Evolutionary conservation across 2,113 vertebrate genomes (phyloP).

Genomic region (Hystrix brachyura): DNA sequence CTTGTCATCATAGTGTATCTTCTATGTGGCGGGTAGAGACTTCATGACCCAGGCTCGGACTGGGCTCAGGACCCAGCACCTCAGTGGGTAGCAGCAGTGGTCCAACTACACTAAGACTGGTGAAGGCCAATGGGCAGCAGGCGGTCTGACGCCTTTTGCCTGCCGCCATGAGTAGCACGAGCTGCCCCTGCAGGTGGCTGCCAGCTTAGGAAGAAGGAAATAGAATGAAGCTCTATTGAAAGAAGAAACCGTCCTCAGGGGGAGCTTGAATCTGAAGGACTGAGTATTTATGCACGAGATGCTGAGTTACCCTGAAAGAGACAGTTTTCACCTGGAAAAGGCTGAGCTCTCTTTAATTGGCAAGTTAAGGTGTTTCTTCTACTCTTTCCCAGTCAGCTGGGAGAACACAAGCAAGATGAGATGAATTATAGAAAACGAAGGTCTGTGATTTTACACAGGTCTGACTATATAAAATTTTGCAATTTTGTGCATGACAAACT

Average conservation of each 20-base stretch:
- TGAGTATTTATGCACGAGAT: not conserved
- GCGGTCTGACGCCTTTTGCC: not conserved
- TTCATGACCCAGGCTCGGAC: not conserved
- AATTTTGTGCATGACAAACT: not conserved
- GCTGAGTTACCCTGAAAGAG: constrained; percentile 58
- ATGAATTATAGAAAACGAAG: constrained; percentile 57
- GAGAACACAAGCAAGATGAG: not conserved
- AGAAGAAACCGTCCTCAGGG: not conserved
- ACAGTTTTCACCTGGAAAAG: constrained; percentile 30
- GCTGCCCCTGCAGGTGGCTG: not conserved
- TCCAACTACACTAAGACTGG: not conserved
- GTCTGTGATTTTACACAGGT: not conserved
- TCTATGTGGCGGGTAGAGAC: not conserved
- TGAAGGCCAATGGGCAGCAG: not conserved
- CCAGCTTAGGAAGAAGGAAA: not conserved
- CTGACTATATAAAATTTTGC: not conserved
- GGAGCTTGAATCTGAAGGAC: constrained; percentile 11
- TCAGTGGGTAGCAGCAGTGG: not conserved
- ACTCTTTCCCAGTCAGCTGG: not conserved
- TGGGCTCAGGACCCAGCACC: not conserved
- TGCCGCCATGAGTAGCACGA: not conserved
- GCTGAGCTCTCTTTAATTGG: not conserved
- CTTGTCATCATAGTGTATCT: not conserved
- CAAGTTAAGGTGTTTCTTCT: not conserved
- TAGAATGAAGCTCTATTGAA: not conserved